These are phyloP conservation scores for Loriculus beryllinus DNA, from an alignment of 2,797 vertebrate genomes.

Conservation along the genomic window DNA sequence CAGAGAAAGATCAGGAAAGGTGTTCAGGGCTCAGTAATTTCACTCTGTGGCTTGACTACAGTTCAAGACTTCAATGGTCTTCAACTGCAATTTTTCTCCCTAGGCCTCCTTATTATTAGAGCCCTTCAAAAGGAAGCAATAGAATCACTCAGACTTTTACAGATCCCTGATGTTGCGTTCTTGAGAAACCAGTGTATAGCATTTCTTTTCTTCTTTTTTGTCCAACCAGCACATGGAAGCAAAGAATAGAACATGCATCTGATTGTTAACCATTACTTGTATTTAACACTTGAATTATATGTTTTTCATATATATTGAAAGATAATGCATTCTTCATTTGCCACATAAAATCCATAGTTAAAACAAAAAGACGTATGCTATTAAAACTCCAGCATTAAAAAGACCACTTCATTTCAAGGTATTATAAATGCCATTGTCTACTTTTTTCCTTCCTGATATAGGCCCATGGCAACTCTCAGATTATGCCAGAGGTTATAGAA, in stretches of 20 bases:
- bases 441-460: neutral
- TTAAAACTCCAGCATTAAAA: neutral
- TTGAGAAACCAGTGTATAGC: slow-evolving; percentile 37
- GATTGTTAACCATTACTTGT: slow-evolving; percentile 44
- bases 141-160: slow-evolving; percentile 39
- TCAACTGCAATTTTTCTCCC: slow-evolving; percentile 56
- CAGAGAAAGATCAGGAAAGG: slow-evolving; percentile 53
- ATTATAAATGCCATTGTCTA: neutral
- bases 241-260: slow-evolving; percentile 51
- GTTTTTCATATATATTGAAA: neutral
- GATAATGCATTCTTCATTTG: neutral
- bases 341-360: neutral
- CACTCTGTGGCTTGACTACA: slow-evolving; percentile 51
- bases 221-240: slow-evolving; percentile 53
- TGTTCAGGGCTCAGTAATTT: slow-evolving; percentile 51
- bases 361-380: neutral
- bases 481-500: slow-evolving; percentile 8
- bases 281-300: neutral
- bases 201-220: slow-evolving; percentile 58
- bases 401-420: neutral
- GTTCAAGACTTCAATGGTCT: slow-evolving; percentile 62
- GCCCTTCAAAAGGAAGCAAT: slow-evolving; percentile 48
- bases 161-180: slow-evolving; percentile 31
- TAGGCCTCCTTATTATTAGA: slow-evolving; percentile 46
- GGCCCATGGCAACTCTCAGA: neutral